These are phyloP conservation scores for Hydroisotoma schaefferi DNA, from an alignment of 2,888 invertebrate species.

Conservation along the genomic window DNA sequence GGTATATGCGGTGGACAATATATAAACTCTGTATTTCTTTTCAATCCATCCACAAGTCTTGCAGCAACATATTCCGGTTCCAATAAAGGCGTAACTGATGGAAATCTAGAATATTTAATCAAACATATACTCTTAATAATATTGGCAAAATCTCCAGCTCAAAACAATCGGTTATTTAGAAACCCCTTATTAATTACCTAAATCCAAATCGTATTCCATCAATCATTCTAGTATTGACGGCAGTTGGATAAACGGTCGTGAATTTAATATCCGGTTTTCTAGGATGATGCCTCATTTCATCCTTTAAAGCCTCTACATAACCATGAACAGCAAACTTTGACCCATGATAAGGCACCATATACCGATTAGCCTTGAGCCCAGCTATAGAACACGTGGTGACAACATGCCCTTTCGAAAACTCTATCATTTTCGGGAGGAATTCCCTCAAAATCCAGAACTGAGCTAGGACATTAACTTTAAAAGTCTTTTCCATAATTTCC, in stretches of 20 bases:
- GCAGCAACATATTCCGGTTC: constrained; percentile 60
- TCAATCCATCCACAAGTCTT: constrained; percentile 61
- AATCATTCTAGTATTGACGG: constrained; percentile 57
- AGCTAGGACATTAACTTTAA: constrained; percentile 61
- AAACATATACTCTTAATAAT: background rate
- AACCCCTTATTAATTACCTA: constrained; percentile 12
- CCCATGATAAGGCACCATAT: constrained; percentile 61
- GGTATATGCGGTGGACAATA: constrained; percentile 63
- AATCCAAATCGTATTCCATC: constrained; percentile 57
- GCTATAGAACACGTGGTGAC: constrained; percentile 63
- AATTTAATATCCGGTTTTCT: constrained; percentile 58
- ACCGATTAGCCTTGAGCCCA: constrained; percentile 60
- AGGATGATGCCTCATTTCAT: constrained; percentile 60
- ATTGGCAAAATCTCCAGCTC: background rate
- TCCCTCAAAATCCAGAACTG: constrained; percentile 64
- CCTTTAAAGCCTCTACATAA: constrained; percentile 62
- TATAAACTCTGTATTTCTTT: constrained; percentile 62
- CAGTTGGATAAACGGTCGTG: constrained; percentile 63
- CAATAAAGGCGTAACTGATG: constrained; percentile 64
- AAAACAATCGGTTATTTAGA: background rate
- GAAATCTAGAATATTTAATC: constrained; percentile 55
- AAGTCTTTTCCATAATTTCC: constrained; percentile 57
- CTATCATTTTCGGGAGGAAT: constrained; percentile 62
- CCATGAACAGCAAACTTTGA: constrained; percentile 67
- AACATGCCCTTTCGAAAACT: constrained; percentile 60